phyloP scores from a whole-genome alignment of 2,888 invertebrate species.

The Heliconius hortense region DNA sequence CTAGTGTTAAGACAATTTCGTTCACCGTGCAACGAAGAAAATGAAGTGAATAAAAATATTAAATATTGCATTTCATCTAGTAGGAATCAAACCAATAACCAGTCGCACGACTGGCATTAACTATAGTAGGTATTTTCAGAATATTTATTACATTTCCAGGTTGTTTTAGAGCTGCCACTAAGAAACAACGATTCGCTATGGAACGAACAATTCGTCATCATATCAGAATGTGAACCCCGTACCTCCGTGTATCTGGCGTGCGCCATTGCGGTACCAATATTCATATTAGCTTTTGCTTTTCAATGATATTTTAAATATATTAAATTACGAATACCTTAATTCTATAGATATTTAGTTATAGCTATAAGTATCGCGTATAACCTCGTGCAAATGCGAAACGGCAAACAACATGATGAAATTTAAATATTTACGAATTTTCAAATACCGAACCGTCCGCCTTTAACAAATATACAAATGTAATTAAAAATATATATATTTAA shows the following conservation, averaged over 20 bases:
- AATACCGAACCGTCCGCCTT: neutral
- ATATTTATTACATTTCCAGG: constrained; percentile 53
- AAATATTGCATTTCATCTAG: too few relatives aligned
- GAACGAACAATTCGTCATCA: constrained; percentile 88
- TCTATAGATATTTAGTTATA: neutral
- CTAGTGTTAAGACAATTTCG: neutral
- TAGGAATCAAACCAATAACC: too few relatives aligned
- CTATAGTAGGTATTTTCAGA: too few relatives aligned
- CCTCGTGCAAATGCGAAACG: too few relatives aligned
- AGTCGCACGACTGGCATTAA: too few relatives aligned
- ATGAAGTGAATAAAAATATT: too few relatives aligned
- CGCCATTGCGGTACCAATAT: constrained; percentile 86
- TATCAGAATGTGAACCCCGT: constrained; percentile 88
- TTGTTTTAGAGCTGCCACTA: constrained; percentile 86
- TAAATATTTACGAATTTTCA: neutral
- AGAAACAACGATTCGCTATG: constrained; percentile 84
- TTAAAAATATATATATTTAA: too few relatives aligned
- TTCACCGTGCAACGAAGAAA: neutral
- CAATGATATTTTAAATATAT: constrained; percentile 67
- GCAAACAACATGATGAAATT: too few relatives aligned
- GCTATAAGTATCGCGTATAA: neutral
- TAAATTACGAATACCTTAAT: neutral
- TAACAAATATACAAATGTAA: neutral
- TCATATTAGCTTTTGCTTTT: constrained; percentile 87
- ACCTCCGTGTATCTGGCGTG: constrained; percentile 86